Evolutionary conservation across 2,888 invertebrate species (phyloP).

Genomic region (Epinotia nisella): DNA sequence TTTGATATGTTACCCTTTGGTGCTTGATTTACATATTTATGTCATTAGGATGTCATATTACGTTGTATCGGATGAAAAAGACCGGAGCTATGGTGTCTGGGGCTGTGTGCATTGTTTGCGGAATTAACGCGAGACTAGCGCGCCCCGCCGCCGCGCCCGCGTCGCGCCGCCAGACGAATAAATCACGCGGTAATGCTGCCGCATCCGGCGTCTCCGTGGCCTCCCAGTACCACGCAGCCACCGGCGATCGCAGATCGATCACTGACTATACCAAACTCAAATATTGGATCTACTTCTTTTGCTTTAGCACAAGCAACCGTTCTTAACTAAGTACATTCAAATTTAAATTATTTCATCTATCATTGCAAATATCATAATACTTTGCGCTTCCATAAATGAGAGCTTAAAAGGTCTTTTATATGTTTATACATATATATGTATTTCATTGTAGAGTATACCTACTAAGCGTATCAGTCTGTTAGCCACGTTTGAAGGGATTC

Average conservation of each 20-base stretch:
- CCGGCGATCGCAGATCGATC: slow-evolving; percentile 34
- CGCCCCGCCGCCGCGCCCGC: slow-evolving; percentile 47
- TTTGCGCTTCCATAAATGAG: neutral
- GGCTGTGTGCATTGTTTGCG: slow-evolving; percentile 70
- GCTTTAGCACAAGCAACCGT: slow-evolving; percentile 3
- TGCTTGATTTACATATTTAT: slow-evolving; percentile 68
- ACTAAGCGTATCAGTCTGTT: neutral
- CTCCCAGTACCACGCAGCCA: slow-evolving; percentile 25
- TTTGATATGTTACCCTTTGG: slow-evolving; percentile 60
- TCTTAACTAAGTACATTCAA: neutral
- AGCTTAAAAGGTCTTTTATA: no score
- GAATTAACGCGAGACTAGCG: slow-evolving; percentile 67
- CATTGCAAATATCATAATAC: neutral
- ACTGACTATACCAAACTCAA: slow-evolving; percentile 13
- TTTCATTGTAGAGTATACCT: neutral
- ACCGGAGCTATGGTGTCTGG: slow-evolving; percentile 52
- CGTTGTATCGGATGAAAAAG: slow-evolving; percentile 54
- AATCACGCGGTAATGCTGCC: slow-evolving; percentile 80
- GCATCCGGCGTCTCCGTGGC: slow-evolving; percentile 78
- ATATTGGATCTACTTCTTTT: neutral
- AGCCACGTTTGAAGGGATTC: neutral
- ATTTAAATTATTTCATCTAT: neutral
- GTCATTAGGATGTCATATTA: slow-evolving; percentile 52
- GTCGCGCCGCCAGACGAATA: slow-evolving; percentile 76
- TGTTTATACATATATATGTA: no score